Evolutionary conservation across 1,140 invertebrate species (phyloP).

Genomic region (Vollenhovia emeryi): DNA sequence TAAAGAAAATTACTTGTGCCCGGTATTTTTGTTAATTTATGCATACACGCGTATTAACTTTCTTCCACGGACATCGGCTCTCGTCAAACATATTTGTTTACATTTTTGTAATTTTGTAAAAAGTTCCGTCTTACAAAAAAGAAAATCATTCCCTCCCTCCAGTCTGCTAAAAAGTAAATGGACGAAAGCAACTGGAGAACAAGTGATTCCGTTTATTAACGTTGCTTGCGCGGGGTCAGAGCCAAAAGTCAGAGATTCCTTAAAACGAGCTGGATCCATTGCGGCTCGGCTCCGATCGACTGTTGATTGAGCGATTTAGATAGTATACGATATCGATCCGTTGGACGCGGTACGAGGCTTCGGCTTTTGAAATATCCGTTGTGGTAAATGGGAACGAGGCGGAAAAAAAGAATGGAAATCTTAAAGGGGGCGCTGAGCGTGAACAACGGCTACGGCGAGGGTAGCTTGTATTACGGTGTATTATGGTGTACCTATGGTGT

Average conservation of each 20-base stretch:
- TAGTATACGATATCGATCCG: slow-evolving; percentile 51
- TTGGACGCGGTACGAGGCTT: slow-evolving; percentile 50
- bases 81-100: neutral
- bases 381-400: slow-evolving; percentile 11
- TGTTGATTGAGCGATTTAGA: slow-evolving; percentile 17
- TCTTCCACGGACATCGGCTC: neutral
- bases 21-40: neutral
- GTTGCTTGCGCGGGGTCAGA: neutral
- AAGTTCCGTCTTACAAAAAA: neutral
- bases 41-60: neutral
- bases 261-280: neutral
- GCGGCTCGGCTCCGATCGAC: slow-evolving; percentile 18
- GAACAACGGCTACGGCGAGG: slow-evolving; percentile 59
- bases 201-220: neutral
- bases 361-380: slow-evolving; percentile 40
- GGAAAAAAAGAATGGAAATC: neutral
- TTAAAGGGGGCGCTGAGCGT: slow-evolving; percentile 39
- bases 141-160: neutral
- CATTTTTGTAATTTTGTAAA: neutral
- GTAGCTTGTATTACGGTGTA: slow-evolving; percentile 59
- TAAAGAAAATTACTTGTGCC: neutral
- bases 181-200: neutral
- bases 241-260: slow-evolving; percentile 3
- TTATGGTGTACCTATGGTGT: slow-evolving; percentile 77
- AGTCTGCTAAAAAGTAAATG: neutral